Evolutionary conservation across 2,888 invertebrate species (phyloP).

Genomic region (Anaspis maculata): DNA sequence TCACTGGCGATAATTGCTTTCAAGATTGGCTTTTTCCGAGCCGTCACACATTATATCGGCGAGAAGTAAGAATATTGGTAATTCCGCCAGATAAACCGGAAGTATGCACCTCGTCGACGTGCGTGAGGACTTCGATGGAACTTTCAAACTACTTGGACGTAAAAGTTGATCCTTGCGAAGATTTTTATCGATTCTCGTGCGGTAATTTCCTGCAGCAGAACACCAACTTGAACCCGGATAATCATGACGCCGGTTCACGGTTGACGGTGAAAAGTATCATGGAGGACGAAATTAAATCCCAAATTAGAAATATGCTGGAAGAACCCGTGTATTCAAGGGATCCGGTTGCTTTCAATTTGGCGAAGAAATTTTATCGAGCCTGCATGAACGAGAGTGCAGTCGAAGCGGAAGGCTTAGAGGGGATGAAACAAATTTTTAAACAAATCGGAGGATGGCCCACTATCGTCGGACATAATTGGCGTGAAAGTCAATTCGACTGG

Average conservation of each 20-base stretch:
- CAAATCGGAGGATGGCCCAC: constrained; percentile 54
- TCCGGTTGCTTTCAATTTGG: constrained; percentile 21
- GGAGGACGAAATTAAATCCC: constrained; percentile 24
- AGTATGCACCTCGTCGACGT: constrained; percentile 24
- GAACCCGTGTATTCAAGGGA: constrained; percentile 15
- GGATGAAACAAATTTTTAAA: constrained; percentile 35
- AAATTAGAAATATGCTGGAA: constrained; percentile 27
- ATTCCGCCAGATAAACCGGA: constrained; percentile 21
- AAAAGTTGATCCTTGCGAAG: constrained; percentile 62
- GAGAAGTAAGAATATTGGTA: no score
- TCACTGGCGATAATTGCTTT: no score
- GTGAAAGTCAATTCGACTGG: constrained; percentile 37
- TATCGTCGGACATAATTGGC: constrained; percentile 44
- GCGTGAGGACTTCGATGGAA: constrained; percentile 48
- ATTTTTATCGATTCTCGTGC: constrained; percentile 70
- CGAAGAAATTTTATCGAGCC: constrained; percentile 32
- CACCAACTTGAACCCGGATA: constrained; percentile 60
- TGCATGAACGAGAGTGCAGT: constrained; percentile 35
- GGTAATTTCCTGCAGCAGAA: constrained; percentile 59
- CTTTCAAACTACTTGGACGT: constrained; percentile 59
- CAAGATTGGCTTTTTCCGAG: no score
- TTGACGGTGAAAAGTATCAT: constrained; percentile 20
- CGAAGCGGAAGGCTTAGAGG: constrained; percentile 28
- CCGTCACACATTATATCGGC: no score
- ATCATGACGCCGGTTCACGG: constrained; percentile 28